Evolutionary conservation across 2,113 vertebrate genomes (phyloP).

Genomic region (Anguilla rostrata): DNA sequence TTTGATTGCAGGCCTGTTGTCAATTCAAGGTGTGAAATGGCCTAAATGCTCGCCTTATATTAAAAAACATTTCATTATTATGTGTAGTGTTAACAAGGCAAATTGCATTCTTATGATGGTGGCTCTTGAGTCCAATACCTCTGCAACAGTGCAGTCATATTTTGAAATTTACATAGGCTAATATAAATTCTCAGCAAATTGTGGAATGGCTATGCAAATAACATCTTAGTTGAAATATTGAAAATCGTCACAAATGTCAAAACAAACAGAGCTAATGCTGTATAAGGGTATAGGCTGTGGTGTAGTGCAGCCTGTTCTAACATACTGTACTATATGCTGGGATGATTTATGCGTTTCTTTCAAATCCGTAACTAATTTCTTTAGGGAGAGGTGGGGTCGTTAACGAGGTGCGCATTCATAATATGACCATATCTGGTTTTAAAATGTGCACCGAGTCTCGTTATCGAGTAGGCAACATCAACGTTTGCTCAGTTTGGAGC

Average conservation of each 20-base stretch:
- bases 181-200: background rate
- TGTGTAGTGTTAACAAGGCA: background rate
- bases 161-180: background rate
- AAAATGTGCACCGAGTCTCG: slow-evolving; percentile 26
- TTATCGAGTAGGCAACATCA: slow-evolving; percentile 19
- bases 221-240: background rate
- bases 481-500: slow-evolving; percentile 13
- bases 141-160: background rate
- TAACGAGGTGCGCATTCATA: slow-evolving; percentile 29
- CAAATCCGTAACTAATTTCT: background rate
- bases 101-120: background rate
- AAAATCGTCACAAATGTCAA: background rate
- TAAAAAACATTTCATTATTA: background rate
- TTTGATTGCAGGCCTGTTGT: background rate
- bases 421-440: slow-evolving; percentile 30
- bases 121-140: background rate
- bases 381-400: slow-evolving; percentile 20
- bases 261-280: background rate
- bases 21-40: background rate
- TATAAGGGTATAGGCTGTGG: background rate
- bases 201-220: background rate
- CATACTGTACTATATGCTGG: background rate
- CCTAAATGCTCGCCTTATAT: background rate
- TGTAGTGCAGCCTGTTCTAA: background rate
- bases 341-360: background rate